Evolutionary conservation across 2,797 vertebrate genomes (phyloP), one percentile per base, ranked within the genome.

Genomic region (Lophius americanus): DNA sequence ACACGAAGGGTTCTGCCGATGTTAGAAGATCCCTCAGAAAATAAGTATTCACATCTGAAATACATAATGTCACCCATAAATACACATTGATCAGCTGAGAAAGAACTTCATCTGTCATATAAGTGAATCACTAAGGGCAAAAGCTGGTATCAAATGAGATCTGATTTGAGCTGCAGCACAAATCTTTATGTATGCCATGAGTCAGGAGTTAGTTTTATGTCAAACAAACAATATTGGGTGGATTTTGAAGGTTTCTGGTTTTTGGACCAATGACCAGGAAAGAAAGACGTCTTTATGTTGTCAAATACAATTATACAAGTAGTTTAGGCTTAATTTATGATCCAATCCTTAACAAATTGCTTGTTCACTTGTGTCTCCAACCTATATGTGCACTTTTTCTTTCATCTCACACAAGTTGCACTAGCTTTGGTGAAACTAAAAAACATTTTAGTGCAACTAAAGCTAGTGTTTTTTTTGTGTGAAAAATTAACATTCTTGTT

Each of bases 21-120:
- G 23, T 23, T 23, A 23, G 23, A 23, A 23, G 23, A 23, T 60
- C 44, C 6, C 33, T 59, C 42, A 41, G 44, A 66, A 38, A 43
- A 48, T 37, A 47, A 51, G 59, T 51, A 10, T 68, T 60, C 52
- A 65, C 62, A 83, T 83, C 74, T 85, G 60, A 73, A 53, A 37
- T 48, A 4, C 61, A 72, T 55, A 23, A 52, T 73, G 51, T 60
- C 14, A 53, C 32, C 23, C 53, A 55, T 63, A 68, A 76, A 75
- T 76, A 60, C 39, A 57, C 9, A 7, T 9, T 12, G 8, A 65
- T 65, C 4, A 41, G 32, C 36, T 47, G 32, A 63, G 37, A 50
- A 55, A 62, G 47, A 36, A 51, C 33, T 14, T 56, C 57, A 57
- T 46, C 35, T 47, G 8, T 43, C 33, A 33, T 13, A 8, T 42